phyloP scores from a whole-genome alignment of 1,140 invertebrate species.

The Pteromalus puparum region DNA sequence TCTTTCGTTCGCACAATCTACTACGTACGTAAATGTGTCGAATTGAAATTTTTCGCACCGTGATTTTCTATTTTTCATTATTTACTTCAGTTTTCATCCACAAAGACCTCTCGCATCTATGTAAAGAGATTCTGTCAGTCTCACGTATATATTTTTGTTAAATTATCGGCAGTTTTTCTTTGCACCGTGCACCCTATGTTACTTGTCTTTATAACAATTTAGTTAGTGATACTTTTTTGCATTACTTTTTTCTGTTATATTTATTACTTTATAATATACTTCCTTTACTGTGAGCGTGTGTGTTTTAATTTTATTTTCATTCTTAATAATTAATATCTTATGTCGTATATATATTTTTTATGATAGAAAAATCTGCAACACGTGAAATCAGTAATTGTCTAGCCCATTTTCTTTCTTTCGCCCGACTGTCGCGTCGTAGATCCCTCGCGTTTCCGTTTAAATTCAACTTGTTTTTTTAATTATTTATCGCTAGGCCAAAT shows the following conservation, averaged over 20 bases:
- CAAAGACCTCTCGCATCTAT: slow-evolving; percentile 23
- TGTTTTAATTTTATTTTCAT: neutral
- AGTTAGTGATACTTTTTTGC: slow-evolving; percentile 1
- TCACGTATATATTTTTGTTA: slow-evolving; percentile 54
- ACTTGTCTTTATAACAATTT: slow-evolving; percentile 17
- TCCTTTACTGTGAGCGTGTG: neutral
- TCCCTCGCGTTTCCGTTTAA: neutral
- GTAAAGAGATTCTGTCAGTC: slow-evolving; percentile 59
- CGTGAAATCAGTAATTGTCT: slow-evolving; percentile 28
- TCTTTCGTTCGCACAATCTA: neutral
- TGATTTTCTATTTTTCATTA: neutral
- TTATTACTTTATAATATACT: neutral
- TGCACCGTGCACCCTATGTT: slow-evolving; percentile 50
- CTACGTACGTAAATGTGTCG: neutral
- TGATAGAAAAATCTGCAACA: slow-evolving; percentile 29
- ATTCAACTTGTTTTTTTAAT: slow-evolving; percentile 25
- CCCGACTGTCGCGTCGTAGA: slow-evolving; percentile 3
- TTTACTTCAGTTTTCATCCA: neutral
- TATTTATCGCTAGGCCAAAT: slow-evolving; percentile 57
- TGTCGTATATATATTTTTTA: slow-evolving; percentile 15
- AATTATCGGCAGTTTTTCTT: slow-evolving; percentile 61
- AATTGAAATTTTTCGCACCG: neutral
- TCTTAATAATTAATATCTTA: neutral
- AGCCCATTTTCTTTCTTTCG: slow-evolving; percentile 16
- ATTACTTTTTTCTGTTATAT: slow-evolving; percentile 13